Base-by-base conservation (phyloP, 2,113 vertebrate species). In the Stigmatopora argus region DNA sequence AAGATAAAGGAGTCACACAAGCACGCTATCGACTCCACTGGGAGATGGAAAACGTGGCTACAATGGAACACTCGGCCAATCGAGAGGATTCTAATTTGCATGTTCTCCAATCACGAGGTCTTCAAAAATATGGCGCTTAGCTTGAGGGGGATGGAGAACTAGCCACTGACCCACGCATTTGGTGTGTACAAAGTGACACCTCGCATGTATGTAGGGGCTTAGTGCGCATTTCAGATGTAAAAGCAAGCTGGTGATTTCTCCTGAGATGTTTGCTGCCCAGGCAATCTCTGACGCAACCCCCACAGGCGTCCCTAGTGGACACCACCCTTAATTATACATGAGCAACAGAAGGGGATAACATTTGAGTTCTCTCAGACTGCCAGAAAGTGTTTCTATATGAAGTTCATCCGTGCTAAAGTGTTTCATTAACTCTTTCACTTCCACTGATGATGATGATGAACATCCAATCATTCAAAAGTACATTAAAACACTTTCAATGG, bases 251-350 rank as follows among this genome's bases (percentile, higher is more conserved):
- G 83, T 84, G 74, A 84, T 85, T 86, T 88, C 84, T 85, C 84
- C 67, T 62, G 86, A 81, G 84, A 80, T 64, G 53, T 58, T 67
- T 68, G 75, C 78, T 82, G 80, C 84, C 82, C 82, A 69, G 81
- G 83, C 84, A 87, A 84, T 85, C 81, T 85, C 66, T 85, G 83
- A 86, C 71, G 82, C 74, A 88, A 86, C 79, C 74, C 34, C 72
- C 62, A 11, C 58, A 59, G 69, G 75, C 78, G 68, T 72, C 82
- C 79, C 79, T 74, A 64, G 82, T 82, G 82, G 82, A 76, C 65
- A 56, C 82, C 71, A 64, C 66, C 74, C 74, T 85, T 86, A 87
- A 86, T 85, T 87, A 88, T 87, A 82, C 80, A 82, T 85, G 69
- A 80, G 79, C 71, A 78, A 74, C 79, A 88, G 82, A 80, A 83